These are phyloP conservation scores for Leptobrachium ailaonicum DNA, from an alignment of 2,113 vertebrate species.

Conservation along the genomic window DNA sequence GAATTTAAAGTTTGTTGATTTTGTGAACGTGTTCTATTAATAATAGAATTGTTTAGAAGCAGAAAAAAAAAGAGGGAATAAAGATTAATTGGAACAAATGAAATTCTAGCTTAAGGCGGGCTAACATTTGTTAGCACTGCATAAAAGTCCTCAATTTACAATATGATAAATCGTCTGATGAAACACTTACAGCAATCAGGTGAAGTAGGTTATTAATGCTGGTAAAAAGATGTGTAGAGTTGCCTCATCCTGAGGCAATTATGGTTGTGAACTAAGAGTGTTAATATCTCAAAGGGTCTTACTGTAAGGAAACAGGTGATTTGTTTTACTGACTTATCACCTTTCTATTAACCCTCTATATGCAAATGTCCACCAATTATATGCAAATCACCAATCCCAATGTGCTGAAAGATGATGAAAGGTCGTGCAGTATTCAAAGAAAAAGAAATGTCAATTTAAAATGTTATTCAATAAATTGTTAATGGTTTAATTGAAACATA, in stretches of 20 bases:
- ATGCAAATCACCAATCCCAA: neutral
- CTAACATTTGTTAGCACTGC: conserved; percentile 60
- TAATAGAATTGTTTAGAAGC: neutral
- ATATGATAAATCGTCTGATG: conserved; percentile 71
- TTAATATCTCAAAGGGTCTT: conserved; percentile 67
- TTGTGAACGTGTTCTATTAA: conserved; percentile 12
- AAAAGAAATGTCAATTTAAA: too few relatives aligned
- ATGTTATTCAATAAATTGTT: too few relatives aligned
- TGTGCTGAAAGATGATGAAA: neutral
- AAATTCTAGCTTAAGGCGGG: conserved; percentile 36
- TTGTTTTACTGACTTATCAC: conserved; percentile 57
- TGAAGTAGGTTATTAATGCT: conserved; percentile 80
- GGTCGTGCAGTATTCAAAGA: too few relatives aligned
- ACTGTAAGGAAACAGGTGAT: conserved; percentile 71
- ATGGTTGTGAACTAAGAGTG: conserved; percentile 68
- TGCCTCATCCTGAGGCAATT: conserved; percentile 78
- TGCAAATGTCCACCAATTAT: neutral
- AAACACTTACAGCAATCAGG: conserved; percentile 74
- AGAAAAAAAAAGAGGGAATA: conserved; percentile 33
- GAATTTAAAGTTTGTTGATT: conserved; percentile 36
- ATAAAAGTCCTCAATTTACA: conserved; percentile 73
- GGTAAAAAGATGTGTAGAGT: conserved; percentile 74
- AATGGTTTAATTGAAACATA: too few relatives aligned
- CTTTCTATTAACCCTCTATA: conserved; percentile 46
- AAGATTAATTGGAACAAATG: conserved; percentile 39